Percentiles rank a stretch among this genome's conserved stretches.
These are phyloP conservation scores for Mythimna impura DNA, from an alignment of 2,888 invertebrate species.

Conservation along the genomic window DNA sequence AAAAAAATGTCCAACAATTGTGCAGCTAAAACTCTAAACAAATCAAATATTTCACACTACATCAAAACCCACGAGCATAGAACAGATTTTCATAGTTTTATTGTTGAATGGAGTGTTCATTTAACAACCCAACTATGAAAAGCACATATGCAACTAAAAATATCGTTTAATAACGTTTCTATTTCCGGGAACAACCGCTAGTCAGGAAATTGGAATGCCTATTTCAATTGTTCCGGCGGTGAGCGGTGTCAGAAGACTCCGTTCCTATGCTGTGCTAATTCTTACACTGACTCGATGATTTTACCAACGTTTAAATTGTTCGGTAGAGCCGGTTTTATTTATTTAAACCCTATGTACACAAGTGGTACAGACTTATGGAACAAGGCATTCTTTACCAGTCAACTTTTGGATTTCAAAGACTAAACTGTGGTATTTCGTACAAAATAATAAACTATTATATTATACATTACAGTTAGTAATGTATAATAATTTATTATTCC, in stretches of 20 bases:
- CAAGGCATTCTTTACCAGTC: too few relatives aligned
- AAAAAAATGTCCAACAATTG: background rate
- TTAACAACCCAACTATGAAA: conserved; percentile 11
- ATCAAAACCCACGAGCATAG: background rate
- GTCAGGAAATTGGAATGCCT: conserved; percentile 81
- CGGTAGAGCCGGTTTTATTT: conserved; percentile 9
- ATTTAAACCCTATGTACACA: background rate
- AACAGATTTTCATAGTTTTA: background rate
- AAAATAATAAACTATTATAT: too few relatives aligned
- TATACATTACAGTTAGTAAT: too few relatives aligned
- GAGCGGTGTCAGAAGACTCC: conserved; percentile 52
- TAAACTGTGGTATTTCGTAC: too few relatives aligned
- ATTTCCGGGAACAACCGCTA: conserved; percentile 71
- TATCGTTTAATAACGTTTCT: conserved; percentile 70
- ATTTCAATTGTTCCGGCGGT: conserved; percentile 76
- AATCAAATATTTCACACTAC: background rate
- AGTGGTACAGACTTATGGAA: too few relatives aligned
- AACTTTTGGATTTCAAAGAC: too few relatives aligned
- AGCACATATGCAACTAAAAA: conserved; percentile 54
- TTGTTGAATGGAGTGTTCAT: background rate
- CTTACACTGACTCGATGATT: conserved; percentile 45
- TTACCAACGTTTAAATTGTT: conserved; percentile 44
- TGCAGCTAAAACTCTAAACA: background rate
- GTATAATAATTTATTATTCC: too few relatives aligned
- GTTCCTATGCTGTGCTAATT: conserved; percentile 68